These are phyloP conservation scores for Cryptophagus acutangulus DNA, from an alignment of 2,888 invertebrate species.

Conservation along the genomic window DNA sequence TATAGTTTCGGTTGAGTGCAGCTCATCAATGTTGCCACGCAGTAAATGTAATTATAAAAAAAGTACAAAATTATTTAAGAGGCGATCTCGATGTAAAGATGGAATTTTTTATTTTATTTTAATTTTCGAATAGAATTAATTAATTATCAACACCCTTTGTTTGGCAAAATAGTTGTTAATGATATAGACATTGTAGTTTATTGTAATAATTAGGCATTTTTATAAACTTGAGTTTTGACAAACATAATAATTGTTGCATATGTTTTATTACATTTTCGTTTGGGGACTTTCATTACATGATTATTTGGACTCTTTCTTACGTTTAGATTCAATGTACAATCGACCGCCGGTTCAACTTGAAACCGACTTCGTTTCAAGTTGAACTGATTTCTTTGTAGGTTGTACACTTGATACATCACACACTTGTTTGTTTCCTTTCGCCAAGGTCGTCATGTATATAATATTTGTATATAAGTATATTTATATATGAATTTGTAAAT, in stretches of 20 bases:
- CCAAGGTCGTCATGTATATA: conserved; percentile 37
- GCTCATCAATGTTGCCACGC: conserved; percentile 28
- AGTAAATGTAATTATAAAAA: no score
- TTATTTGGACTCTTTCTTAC: no score
- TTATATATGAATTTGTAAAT: conserved; percentile 43
- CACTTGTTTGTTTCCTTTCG: conserved; percentile 25
- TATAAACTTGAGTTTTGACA: no score
- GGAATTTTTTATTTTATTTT: conserved; percentile 37
- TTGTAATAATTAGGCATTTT: no score
- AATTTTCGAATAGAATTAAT: conserved; percentile 24
- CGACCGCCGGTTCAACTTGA: background rate
- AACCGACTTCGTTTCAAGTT: conserved; percentile 5
- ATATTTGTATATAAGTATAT: conserved; percentile 42
- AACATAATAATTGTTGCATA: background rate
- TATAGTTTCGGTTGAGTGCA: no score
- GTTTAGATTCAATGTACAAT: conserved; percentile 3
- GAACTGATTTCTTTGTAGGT: no score
- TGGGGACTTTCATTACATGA: background rate
- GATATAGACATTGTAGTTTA: no score
- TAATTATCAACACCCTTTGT: conserved; percentile 28
- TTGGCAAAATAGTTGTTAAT: no score
- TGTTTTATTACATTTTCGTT: conserved; percentile 3
- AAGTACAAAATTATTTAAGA: conserved; percentile 47
- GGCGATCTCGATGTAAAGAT: conserved; percentile 44
- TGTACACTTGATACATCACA: no score